These are phyloP conservation scores for Tachysurus fulvidraco DNA, from an alignment of 2,113 vertebrate genomes.

Conservation along the genomic window DNA sequence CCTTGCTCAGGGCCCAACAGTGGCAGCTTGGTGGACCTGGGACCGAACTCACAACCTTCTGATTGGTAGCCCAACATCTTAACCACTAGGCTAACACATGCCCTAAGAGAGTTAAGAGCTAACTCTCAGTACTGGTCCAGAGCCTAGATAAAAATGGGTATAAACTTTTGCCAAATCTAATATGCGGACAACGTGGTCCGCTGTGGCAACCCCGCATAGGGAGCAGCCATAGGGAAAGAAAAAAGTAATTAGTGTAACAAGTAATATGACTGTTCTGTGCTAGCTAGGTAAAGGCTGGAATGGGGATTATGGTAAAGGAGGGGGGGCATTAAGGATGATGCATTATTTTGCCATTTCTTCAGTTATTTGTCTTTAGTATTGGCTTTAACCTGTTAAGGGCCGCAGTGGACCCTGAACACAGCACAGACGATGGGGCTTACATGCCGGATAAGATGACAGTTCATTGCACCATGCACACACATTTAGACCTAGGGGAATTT, in stretches of 20 bases:
- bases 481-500: not conserved
- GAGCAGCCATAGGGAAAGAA: no score
- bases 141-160: no score
- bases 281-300: not conserved
- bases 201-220: no score
- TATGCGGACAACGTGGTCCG: no score
- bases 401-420: not conserved
- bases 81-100: no score
- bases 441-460: not conserved
- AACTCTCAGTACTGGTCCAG: no score
- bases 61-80: no score
- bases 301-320: not conserved
- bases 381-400: not conserved
- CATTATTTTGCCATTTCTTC: not conserved
- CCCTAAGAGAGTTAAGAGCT: no score
- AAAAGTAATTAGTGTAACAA: not conserved
- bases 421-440: not conserved
- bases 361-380: not conserved
- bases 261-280: not conserved
- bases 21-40: no score
- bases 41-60: no score
- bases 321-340: not conserved
- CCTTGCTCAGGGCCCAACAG: no score
- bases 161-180: no score
- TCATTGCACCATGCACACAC: not conserved